Evolutionary conservation across 2,888 invertebrate genomes (phyloP).

Genomic region (Pyrochroa serraticornis): DNA sequence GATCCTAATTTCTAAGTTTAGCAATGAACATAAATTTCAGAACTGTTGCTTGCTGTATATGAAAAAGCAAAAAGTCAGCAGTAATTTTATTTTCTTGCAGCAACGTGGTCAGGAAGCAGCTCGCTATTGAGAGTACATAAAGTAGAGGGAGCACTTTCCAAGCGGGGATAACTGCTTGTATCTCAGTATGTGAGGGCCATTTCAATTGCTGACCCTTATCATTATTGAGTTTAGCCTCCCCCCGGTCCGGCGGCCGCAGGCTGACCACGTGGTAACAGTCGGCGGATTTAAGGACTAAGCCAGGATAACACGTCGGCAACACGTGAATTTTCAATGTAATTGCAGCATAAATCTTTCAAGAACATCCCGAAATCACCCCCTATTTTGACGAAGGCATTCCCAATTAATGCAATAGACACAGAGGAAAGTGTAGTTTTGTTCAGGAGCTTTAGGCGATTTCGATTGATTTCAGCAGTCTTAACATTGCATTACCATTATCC

Average conservation of each 20-base stretch:
- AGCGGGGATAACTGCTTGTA: slow-evolving; percentile 41
- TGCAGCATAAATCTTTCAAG: slow-evolving; percentile 10
- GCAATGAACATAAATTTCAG: background rate
- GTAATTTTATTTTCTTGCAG: slow-evolving; percentile 36
- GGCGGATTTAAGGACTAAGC: slow-evolving; percentile 38
- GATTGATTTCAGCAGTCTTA: slow-evolving; percentile 36
- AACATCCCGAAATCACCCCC: no score
- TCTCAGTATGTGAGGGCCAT: slow-evolving; percentile 47
- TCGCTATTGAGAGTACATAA: slow-evolving; percentile 39
- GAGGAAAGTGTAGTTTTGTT: slow-evolving; percentile 1
- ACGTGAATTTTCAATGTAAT: slow-evolving; percentile 31
- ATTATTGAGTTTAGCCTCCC: slow-evolving; percentile 50
- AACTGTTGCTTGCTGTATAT: slow-evolving; percentile 16
- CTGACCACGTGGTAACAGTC: slow-evolving; percentile 40
- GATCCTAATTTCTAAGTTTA: no score
- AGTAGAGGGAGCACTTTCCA: slow-evolving; percentile 38
- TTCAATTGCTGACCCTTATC: slow-evolving; percentile 53
- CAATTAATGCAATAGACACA: background rate
- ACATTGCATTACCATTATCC: slow-evolving; percentile 35
- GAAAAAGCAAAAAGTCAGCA: slow-evolving; percentile 16
- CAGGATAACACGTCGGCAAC: slow-evolving; percentile 37
- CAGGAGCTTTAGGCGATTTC: slow-evolving; percentile 18
- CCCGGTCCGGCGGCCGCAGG: slow-evolving; percentile 37
- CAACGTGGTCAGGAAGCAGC: slow-evolving; percentile 15
- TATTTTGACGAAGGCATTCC: no score